Conservation (phyloP, 1,140 invertebrate genomes). For the Spodoptera frugiperda region DNA sequence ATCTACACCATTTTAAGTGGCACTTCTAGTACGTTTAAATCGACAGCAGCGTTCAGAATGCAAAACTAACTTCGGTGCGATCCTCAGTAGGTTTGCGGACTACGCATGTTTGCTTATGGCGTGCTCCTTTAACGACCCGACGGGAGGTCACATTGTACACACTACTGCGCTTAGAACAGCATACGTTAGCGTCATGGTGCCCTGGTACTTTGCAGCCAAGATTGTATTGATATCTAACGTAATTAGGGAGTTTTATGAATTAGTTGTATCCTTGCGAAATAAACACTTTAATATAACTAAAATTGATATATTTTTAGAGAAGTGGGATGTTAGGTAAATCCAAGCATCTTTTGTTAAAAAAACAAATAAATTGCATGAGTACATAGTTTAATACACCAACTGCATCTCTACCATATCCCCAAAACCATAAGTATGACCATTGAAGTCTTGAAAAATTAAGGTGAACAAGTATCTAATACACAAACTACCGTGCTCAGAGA, state of each 20-base stretch:
- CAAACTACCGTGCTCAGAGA: no score
- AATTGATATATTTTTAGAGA: neutral
- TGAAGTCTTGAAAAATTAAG: no score
- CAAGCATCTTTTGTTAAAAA: no score
- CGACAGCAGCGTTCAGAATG: slow-evolving; percentile 47
- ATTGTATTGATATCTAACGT: slow-evolving; percentile 6
- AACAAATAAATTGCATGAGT: no score
- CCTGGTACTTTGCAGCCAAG: slow-evolving; percentile 15
- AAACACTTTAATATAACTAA: no score
- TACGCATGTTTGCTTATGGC: slow-evolving; percentile 47
- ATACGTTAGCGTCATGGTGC: neutral
- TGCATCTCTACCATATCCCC: no score
- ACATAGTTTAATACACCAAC: no score
- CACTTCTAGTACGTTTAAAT: neutral
- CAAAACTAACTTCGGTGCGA: slow-evolving; percentile 54
- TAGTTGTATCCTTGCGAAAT: no score
- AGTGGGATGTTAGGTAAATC: no score
- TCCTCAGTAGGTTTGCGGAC: slow-evolving; percentile 43
- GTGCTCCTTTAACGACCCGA: slow-evolving; percentile 35
- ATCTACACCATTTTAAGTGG: neutral
- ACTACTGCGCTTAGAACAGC: slow-evolving; percentile 21
- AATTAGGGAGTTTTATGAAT: neutral
- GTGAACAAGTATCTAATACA: no score
- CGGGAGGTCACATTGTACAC: slow-evolving; percentile 25
- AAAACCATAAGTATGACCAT: no score